Conservation (phyloP, 2,888 invertebrate genomes). For the Harpalus rufipes region DNA sequence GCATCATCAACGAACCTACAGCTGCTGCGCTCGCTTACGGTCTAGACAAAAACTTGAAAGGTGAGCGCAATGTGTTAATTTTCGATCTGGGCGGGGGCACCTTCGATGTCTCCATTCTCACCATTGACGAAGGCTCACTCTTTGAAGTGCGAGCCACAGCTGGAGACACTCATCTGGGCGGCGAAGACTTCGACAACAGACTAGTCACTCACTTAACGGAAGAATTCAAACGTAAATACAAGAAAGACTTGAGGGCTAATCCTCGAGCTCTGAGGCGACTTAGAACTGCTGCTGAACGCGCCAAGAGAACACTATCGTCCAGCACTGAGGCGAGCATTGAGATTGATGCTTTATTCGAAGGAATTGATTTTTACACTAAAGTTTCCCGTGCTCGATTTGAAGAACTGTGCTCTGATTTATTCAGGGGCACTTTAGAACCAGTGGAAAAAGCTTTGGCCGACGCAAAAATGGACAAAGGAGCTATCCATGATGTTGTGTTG, state of each 20-base stretch:
- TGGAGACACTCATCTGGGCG: constrained; percentile 79
- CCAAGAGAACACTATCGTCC: constrained; percentile 87
- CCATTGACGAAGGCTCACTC: constrained; percentile 81
- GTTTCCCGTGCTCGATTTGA: constrained; percentile 87
- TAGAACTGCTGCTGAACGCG: constrained; percentile 87
- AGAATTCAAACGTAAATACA: constrained; percentile 86
- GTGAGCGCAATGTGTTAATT: constrained; percentile 77
- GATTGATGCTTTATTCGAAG: constrained; percentile 87
- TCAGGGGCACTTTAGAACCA: constrained; percentile 84
- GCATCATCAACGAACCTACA: constrained; percentile 84
- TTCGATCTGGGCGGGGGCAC: constrained; percentile 81
- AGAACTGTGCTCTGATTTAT: constrained; percentile 85
- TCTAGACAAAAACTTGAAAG: constrained; percentile 75
- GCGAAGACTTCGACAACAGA: constrained; percentile 80
- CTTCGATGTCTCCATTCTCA: constrained; percentile 85
- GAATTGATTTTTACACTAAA: constrained; percentile 86
- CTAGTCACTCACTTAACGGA: constrained; percentile 84
- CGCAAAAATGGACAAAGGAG: constrained; percentile 87
- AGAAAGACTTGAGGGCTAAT: constrained; percentile 84
- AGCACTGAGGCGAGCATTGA: constrained; percentile 87
- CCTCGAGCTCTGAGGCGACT: constrained; percentile 84
- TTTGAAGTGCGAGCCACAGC: constrained; percentile 81
- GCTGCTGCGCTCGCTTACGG: constrained; percentile 82
- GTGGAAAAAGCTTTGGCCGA: constrained; percentile 87
- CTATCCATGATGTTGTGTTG: constrained; percentile 88